Conservation (phyloP, 2,888 invertebrate species). For the Quadroppia sp. region DNA sequence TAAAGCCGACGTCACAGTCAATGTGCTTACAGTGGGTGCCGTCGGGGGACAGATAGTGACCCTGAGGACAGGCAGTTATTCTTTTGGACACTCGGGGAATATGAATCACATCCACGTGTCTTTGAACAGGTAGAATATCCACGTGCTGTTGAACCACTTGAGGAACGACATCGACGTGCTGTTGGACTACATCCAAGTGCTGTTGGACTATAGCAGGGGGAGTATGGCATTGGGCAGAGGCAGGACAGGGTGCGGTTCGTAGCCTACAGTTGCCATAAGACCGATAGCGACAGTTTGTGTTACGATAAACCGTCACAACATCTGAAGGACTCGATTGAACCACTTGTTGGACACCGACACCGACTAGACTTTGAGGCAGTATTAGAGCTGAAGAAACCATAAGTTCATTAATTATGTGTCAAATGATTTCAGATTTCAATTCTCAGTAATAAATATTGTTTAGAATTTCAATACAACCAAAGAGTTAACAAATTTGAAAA, state of each 20-base stretch:
- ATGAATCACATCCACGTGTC: conserved; percentile 31
- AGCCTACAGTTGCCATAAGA: conserved; percentile 20
- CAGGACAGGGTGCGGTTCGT: background rate
- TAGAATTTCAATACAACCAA: too few relatives aligned
- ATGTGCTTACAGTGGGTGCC: conserved; percentile 42
- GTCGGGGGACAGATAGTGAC: conserved; percentile 40
- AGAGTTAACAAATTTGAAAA: too few relatives aligned
- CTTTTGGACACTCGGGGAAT: background rate
- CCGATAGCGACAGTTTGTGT: conserved; percentile 21
- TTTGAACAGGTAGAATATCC: conserved; percentile 1
- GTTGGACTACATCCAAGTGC: conserved; percentile 21
- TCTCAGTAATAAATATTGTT: too few relatives aligned
- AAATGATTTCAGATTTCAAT: too few relatives aligned
- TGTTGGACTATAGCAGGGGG: conserved; percentile 12
- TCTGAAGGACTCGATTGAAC: background rate
- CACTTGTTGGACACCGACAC: background rate
- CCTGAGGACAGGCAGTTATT: conserved; percentile 40
- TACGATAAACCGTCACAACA: conserved; percentile 3
- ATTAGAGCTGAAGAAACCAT: background rate
- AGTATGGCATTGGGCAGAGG: background rate
- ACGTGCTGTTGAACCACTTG: conserved; percentile 19
- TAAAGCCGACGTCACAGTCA: conserved; percentile 38
- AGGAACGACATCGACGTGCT: background rate
- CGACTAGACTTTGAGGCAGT: conserved; percentile 37
- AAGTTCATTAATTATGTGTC: too few relatives aligned